Percentiles rank a stretch among this genome's conserved stretches.
These are phyloP conservation scores for Teleogryllus occipitalis DNA, from an alignment of 1,140 invertebrate species.

Conservation along the genomic window DNA sequence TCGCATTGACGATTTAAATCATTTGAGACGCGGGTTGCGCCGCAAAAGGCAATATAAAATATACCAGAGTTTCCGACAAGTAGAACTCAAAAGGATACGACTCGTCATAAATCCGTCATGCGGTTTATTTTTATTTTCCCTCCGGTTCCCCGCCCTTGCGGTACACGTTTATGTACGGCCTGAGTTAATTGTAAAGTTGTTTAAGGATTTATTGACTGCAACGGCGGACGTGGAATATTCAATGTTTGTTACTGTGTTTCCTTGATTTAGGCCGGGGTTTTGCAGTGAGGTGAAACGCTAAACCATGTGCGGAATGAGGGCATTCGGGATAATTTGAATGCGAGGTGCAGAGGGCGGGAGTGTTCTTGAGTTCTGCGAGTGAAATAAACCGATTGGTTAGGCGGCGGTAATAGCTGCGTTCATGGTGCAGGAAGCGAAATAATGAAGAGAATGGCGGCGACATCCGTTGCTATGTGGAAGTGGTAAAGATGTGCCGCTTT, in stretches of 20 bases:
- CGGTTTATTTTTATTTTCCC: background rate
- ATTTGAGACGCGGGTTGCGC: background rate
- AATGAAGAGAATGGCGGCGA: too few relatives aligned
- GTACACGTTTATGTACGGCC: background rate
- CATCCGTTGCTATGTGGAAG: too few relatives aligned
- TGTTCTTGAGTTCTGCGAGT: background rate
- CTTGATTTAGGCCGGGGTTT: background rate
- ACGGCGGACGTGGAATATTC: background rate
- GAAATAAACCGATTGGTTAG: background rate
- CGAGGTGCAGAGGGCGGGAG: background rate
- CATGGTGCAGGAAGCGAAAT: too few relatives aligned
- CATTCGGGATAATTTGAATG: background rate
- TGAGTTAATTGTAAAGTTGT: constrained; percentile 1
- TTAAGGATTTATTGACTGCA: constrained; percentile 5
- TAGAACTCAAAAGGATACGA: background rate
- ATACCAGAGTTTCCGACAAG: background rate
- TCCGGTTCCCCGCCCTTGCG: background rate
- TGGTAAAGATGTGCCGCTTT: too few relatives aligned
- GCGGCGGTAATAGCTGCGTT: too few relatives aligned
- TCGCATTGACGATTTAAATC: background rate
- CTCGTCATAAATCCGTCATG: background rate
- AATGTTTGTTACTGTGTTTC: constrained; percentile 1
- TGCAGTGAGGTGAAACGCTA: background rate
- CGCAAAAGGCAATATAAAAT: background rate
- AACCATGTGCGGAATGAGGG: background rate